Evolutionary conservation across 1,140 invertebrate species (phyloP), one percentile per base, ranked within the genome.

Genomic region (Nasonia vitripennis): DNA sequence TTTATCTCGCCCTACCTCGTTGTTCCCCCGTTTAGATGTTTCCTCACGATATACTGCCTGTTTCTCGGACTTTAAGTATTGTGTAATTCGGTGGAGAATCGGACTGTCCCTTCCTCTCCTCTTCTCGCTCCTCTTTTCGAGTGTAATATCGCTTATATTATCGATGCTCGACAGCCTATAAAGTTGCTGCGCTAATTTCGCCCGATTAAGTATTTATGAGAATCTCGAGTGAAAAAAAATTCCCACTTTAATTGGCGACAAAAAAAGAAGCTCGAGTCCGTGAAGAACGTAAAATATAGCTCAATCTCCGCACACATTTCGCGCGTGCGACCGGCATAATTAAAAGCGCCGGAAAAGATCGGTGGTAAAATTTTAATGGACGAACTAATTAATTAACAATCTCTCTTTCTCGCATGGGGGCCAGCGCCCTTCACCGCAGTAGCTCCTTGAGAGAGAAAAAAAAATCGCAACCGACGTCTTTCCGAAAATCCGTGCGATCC

Each of bases 1-100:
- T 84, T 79, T 84, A 79, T 84, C 83, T 78, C 77, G 27, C 27
- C 1, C 27, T 10, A 7, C 70, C 70, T 20, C 12, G 17, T 73
- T 75, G 2, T 82, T 75, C 17, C 55, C 23, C 27, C 34, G 41
- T 78, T 78, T 51, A 62, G 62, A 83, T 78, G 20, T 20, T 78
- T 34, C 27, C n/a, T 62, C 55, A 27, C 12, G 23, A 67, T 78
- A 10, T 7, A 78, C 27, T 27, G 81, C 78, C 27, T 62, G 55
- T 62, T 62, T 27, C 27, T n/a, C 27, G 23, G 23, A 12, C 68
- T 71, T 71, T 71, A 71, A 71, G 55, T 62, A 62, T 62, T 62
- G 20, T 62, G 55, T 62, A 62, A 62, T 62, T n/a, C 20, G 55
- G 17, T 7, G 6, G 20, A 51, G 48, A 51, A 51, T 51, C 48